Evolutionary conservation across 2,113 vertebrate genomes (phyloP).

Genomic region (western clawed frog (Xenopus tropicalis)): DNA sequence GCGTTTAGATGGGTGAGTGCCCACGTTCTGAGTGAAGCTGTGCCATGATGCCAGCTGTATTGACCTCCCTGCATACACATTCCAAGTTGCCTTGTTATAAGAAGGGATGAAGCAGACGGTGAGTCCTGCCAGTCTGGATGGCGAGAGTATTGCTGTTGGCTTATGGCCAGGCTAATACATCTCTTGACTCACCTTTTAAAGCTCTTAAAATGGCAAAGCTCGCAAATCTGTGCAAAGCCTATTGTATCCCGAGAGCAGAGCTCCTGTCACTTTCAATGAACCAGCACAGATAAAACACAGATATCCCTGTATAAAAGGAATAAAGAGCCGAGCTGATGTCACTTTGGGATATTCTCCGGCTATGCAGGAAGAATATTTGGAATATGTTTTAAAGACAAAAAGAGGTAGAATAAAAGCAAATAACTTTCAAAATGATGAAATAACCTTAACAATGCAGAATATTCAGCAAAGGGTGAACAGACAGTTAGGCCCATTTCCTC

Average conservation of each 20-base stretch:
- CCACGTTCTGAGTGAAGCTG: conserved; percentile 50
- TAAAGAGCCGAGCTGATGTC: too few relatives aligned
- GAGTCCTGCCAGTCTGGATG: conserved; percentile 21
- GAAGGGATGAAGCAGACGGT: conserved; percentile 38
- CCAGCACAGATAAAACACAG: neutral
- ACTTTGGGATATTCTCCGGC: too few relatives aligned
- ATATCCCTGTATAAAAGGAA: too few relatives aligned
- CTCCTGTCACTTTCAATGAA: conserved; percentile 21
- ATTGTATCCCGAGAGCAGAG: conserved; percentile 8
- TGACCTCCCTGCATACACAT: conserved; percentile 13
- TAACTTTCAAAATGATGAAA: too few relatives aligned
- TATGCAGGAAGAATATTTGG: too few relatives aligned
- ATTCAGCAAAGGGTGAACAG: too few relatives aligned
- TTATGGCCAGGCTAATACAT: conserved; percentile 40
- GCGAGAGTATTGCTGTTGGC: conserved; percentile 46
- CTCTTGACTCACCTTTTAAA: conserved; percentile 33
- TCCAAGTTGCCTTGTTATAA: conserved; percentile 36
- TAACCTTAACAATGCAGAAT: too few relatives aligned
- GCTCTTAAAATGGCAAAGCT: conserved; percentile 44
- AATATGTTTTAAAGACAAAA: too few relatives aligned
- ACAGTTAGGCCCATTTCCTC: too few relatives aligned
- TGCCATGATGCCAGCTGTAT: conserved; percentile 50
- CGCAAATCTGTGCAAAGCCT: conserved; percentile 25
- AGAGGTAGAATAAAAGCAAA: too few relatives aligned
- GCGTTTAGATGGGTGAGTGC: conserved; percentile 38